Evolutionary conservation across 2,797 vertebrate genomes (phyloP), one percentile per base, ranked within the genome.

Genomic region (Pangasius mekongensis): DNA sequence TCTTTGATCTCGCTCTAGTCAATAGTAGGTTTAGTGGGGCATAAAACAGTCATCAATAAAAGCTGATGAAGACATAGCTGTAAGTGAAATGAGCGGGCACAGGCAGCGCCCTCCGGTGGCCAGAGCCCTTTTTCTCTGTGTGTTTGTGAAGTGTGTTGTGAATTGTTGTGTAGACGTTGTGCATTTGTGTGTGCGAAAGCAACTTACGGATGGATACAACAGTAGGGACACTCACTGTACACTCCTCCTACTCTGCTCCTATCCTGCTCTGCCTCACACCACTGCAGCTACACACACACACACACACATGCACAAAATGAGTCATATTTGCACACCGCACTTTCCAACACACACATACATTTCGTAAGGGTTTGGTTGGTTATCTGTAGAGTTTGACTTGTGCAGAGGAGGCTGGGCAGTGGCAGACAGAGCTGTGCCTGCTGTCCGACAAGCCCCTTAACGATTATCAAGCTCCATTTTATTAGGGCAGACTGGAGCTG

Each of bases 11-110:
- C 81, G 92, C 91, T 94, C 92, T 92, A 94, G 94, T 95, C 95
- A 95, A 96, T 96, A 95, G 93, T 93, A 94, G 91, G 92, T 94
- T 94, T 94, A 95, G 94, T 93, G 94, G 93, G 93, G 95, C 91
- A 92, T 93, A 92, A 93, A 92, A 94, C 91, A 71, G 84, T 94
- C 91, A 94, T 96, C 94, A 93, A 96, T 95, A 95, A 90, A 86
- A 83, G 87, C 88, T 91, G 89, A 89, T 88, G 88, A 90, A 90
- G 85, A 90, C 87, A 66, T 90, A 92, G 86, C 89, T 89, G 91
- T 89, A 84, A 87, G 88, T 77, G 80, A 89, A 88, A 91, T 87
- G 89, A 87, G 86, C 22, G 78, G 62, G 82, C 77, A 69, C 86
- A 89, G 60, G 77, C 67, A 54, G 89, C 67, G 84, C 91, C 92